A percentile compares a stretch with the other conserved stretches of the same genome.
Evolutionary conservation across 1,140 invertebrate species (phyloP).

Genomic region (Euwallacea fornicatus): DNA sequence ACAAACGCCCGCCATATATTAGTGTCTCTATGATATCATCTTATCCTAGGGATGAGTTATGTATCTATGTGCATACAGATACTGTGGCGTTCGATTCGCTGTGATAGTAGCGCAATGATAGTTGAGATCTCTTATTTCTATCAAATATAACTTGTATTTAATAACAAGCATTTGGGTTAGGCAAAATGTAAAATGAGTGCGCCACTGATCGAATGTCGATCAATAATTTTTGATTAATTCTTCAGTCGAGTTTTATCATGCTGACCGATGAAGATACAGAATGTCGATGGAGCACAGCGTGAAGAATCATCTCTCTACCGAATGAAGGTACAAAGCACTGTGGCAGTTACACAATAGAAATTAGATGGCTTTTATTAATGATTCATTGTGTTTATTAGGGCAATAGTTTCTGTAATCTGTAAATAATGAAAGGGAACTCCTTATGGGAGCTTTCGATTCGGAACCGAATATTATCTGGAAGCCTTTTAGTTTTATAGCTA

Average conservation of each 20-base stretch:
- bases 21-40: too few species aligned
- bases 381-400: conserved; percentile 21
- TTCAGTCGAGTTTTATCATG: conserved; percentile 29
- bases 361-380: conserved; percentile 36
- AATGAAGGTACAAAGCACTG: conserved; percentile 19
- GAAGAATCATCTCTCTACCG: conserved; percentile 36
- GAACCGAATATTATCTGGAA: too few species aligned
- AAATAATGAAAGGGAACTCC: background rate
- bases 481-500: too few species aligned
- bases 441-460: too few species aligned
- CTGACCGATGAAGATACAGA: conserved; percentile 34
- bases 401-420: background rate
- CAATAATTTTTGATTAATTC: conserved; percentile 35
- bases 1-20: too few species aligned
- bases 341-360: conserved; percentile 34
- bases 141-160: too few species aligned
- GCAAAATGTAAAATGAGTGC: background rate
- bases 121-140: too few species aligned
- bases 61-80: too few species aligned
- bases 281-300: conserved; percentile 30
- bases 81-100: too few species aligned
- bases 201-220: conserved; percentile 18
- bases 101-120: too few species aligned
- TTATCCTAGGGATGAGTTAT: too few species aligned
- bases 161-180: too few species aligned